A percentile compares a stretch with the other conserved stretches of the same genome.
phyloP scores from a whole-genome alignment of 1,140 invertebrate species.

The Leptinotarsa defecta region DNA sequence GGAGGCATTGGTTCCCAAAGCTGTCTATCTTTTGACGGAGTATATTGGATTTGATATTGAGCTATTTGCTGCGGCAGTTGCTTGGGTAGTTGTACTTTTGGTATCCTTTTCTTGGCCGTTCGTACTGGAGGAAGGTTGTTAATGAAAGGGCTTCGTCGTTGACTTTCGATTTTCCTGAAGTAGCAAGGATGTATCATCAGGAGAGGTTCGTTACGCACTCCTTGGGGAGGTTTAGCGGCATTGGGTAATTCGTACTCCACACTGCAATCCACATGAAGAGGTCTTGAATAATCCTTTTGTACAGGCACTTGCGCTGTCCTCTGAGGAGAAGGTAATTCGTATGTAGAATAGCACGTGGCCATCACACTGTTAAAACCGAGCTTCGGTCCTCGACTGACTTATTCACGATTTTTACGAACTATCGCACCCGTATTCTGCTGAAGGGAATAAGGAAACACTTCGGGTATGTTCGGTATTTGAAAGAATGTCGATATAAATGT shows the following conservation, averaged over 20 bases:
- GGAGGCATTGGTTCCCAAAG: constrained; percentile 57
- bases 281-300: constrained; percentile 75
- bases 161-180: constrained; percentile 77
- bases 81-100: constrained; percentile 45
- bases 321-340: constrained; percentile 49
- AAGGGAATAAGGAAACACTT: background rate
- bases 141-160: constrained; percentile 74
- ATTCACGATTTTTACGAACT: background rate
- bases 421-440: background rate
- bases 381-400: constrained; percentile 53
- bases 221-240: constrained; percentile 78
- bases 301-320: constrained; percentile 50
- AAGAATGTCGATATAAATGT: too few relatives aligned
- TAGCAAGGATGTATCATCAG: constrained; percentile 87
- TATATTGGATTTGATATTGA: constrained; percentile 55
- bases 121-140: constrained; percentile 68
- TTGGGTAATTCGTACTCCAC: constrained; percentile 84
- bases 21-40: constrained; percentile 42
- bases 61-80: constrained; percentile 54
- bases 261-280: constrained; percentile 81
- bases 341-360: constrained; percentile 54
- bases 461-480: background rate
- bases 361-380: constrained; percentile 45
- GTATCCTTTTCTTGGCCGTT: constrained; percentile 51
- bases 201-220: constrained; percentile 73